These are phyloP conservation scores for Solea senegalensis DNA, from an alignment of 2,113 vertebrate species.

Conservation along the genomic window DNA sequence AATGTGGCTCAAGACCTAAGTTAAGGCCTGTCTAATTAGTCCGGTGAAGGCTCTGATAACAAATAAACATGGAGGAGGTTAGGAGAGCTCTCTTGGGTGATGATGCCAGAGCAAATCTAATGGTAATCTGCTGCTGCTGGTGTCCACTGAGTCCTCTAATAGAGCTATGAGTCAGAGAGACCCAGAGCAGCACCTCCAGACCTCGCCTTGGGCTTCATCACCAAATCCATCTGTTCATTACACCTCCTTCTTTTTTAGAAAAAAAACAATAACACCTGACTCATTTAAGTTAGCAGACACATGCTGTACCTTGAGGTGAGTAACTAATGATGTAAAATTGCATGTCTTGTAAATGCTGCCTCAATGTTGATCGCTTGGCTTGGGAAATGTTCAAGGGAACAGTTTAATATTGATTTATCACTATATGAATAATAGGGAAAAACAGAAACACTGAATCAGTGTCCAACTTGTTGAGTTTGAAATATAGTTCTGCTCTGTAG, in stretches of 20 bases:
- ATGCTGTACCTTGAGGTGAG: too few relatives aligned
- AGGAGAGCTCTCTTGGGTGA: conserved; percentile 62
- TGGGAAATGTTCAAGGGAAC: too few relatives aligned
- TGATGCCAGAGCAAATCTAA: conserved; percentile 30
- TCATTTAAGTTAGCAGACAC: too few relatives aligned
- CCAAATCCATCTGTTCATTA: conserved; percentile 55
- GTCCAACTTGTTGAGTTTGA: too few relatives aligned
- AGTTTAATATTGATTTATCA: too few relatives aligned
- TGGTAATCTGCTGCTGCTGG: conserved; percentile 39
- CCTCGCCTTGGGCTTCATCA: conserved; percentile 42
- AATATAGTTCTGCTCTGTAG: too few relatives aligned
- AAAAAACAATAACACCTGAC: too few relatives aligned
- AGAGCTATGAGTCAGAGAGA: conserved; percentile 27
- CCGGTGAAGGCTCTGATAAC: conserved; percentile 64
- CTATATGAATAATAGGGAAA: too few relatives aligned
- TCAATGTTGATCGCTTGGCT: too few relatives aligned
- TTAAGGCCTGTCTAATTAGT: conserved; percentile 74
- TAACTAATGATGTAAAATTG: too few relatives aligned
- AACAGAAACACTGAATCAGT: too few relatives aligned
- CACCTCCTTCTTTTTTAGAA: background rate
- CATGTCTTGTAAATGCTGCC: too few relatives aligned
- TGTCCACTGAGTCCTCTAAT: conserved; percentile 37
- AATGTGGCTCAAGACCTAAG: conserved; percentile 58
- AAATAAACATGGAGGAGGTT: conserved; percentile 74
- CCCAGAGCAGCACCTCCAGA: conserved; percentile 24